phyloP scores from a whole-genome alignment of 2,888 invertebrate species.

The Tenthredo scrophulariae region DNA sequence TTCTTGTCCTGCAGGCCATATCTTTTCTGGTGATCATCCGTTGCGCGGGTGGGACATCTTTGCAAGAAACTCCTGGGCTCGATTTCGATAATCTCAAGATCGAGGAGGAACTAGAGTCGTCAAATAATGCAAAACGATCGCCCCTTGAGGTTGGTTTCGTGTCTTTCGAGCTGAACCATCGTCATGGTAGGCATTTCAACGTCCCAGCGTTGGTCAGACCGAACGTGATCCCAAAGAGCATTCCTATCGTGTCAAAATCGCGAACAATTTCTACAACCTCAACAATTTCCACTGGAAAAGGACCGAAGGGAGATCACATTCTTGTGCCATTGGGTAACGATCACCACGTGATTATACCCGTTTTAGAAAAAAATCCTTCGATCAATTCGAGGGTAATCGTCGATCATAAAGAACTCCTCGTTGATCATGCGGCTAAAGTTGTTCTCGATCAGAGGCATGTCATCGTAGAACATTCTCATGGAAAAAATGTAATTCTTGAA shows the following conservation, averaged over 20 bases:
- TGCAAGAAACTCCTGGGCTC: not conserved
- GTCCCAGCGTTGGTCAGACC: constrained; percentile 44
- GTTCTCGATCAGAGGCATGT: constrained; percentile 49
- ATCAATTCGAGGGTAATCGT: constrained; percentile 39
- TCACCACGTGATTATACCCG: constrained; percentile 36
- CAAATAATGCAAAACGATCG: constrained; percentile 49
- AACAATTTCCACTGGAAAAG: constrained; percentile 1
- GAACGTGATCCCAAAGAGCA: constrained; percentile 28
- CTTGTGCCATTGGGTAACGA: constrained; percentile 27
- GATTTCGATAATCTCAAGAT: constrained; percentile 24
- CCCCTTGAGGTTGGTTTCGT: constrained; percentile 52
- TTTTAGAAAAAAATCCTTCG: not conserved
- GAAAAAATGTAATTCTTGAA: constrained; percentile 6
- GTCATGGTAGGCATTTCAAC: constrained; percentile 20
- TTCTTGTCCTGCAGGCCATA: constrained; percentile 1
- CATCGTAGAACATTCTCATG: constrained; percentile 29
- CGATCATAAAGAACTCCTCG: constrained; percentile 51
- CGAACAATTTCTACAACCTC: constrained; percentile 41
- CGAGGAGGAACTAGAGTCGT: constrained; percentile 31
- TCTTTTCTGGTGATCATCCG: constrained; percentile 21
- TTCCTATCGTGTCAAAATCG: constrained; percentile 46
- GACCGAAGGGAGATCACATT: constrained; percentile 47
- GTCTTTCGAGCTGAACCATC: constrained; percentile 47
- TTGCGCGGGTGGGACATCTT: not conserved
- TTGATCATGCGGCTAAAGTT: constrained; percentile 53